These are phyloP conservation scores for Sebastes trivittatus DNA, from an alignment of 2,797 vertebrate genomes.

Conservation along the genomic window DNA sequence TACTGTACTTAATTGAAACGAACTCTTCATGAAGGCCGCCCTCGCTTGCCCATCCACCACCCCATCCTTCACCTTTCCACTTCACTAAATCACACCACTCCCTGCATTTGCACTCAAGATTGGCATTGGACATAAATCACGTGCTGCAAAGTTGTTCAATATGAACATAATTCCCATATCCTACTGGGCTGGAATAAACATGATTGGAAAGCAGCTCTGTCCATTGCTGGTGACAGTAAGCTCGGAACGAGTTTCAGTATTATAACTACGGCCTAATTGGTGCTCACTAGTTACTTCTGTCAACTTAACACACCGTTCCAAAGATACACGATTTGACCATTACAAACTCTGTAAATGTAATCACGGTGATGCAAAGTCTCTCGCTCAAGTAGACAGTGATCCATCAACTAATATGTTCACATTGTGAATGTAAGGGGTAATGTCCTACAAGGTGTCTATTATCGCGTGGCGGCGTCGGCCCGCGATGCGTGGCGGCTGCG, in stretches of 20 bases:
- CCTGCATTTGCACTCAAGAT: neutral
- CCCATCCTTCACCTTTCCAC: neutral
- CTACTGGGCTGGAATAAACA: neutral
- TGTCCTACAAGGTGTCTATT: rapidly evolving
- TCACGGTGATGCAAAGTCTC: no score
- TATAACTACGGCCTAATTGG: no score
- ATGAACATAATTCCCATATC: neutral
- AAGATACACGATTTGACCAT: no score
- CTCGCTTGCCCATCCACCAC: neutral
- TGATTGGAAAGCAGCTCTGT: neutral
- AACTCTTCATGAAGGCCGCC: neutral
- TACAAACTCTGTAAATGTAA: no score
- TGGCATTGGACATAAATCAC: neutral
- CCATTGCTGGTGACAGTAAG: neutral
- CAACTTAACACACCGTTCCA: no score
- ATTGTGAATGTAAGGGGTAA: no score
- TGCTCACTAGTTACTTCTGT: no score
- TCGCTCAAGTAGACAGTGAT: no score
- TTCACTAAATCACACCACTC: no score
- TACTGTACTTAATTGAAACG: neutral
- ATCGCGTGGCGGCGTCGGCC: no score
- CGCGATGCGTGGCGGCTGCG: no score
- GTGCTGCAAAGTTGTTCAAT: neutral
- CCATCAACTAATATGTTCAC: no score
- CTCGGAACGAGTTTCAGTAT: neutral